Evolutionary conservation across 2,797 vertebrate genomes (phyloP), one percentile per base, ranked within the genome.

Genomic region (Picus viridis): DNA sequence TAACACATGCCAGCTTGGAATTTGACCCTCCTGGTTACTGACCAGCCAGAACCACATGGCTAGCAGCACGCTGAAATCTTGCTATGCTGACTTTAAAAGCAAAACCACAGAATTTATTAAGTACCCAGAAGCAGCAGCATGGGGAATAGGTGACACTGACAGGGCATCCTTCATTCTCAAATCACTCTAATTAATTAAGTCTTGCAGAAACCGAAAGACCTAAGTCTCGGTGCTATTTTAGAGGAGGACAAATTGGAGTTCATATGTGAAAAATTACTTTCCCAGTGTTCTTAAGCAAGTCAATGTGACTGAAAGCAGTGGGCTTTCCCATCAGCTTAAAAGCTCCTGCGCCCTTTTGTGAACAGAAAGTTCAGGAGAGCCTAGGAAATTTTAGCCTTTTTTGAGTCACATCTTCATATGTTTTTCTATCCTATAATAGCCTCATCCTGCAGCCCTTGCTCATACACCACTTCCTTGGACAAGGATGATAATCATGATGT

Each of bases 111-210:
- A 87, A 95, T 67, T 90, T 89, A 78, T 3, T 83, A 86, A 86
- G 62, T 34, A 85, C 15, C 26, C 58, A 86, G 62, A 39, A 83
- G 77, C 15, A 83, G 58, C 12, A 93, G 74, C 36, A 73, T 5
- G 8, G 59, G 41, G 80, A 82, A 7, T 47, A 71, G 82, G 30
- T 53, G 74, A 89, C 80, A 82, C 36, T 84, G 87, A 86, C 83
- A 90, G 45, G 58, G 58, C 68, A 91, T 68, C 68, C 39, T 82
- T 94, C 94, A 77, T 86, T 88, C 74, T 82, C 77, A 91, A 74
- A 88, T 89, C 83, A 89, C 77, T 92, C 79, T 86, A 89, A 93
- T 89, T 93, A 94, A 95, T 83, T 85, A 88, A 91, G 89, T 82
- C 80, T 86, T 76, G 57, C 49, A 89, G 79, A 93, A 92, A 83